Conservation (phyloP, 2,888 invertebrate species). For the Philonicus albiceps region DNA sequence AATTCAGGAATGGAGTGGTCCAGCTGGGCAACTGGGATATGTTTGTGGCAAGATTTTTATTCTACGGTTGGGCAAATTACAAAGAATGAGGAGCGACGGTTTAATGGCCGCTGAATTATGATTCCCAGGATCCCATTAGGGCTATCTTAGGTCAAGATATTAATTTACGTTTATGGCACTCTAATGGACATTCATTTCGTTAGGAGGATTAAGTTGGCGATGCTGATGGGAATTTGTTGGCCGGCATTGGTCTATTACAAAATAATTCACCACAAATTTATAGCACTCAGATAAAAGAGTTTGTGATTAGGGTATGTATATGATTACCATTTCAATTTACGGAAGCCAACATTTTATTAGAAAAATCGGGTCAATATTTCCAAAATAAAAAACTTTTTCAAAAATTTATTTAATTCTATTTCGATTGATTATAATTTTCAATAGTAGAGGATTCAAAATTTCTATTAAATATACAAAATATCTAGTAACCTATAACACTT, state of each 20-base stretch:
- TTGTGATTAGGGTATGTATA: not conserved
- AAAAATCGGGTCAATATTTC: not conserved
- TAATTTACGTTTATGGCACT: slow-evolving; percentile 39
- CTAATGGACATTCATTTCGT: slow-evolving; percentile 39
- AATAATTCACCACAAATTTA: slow-evolving; percentile 3
- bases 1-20: not conserved
- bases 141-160: slow-evolving; percentile 40
- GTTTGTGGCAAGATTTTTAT: slow-evolving; percentile 18
- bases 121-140: slow-evolving; percentile 25
- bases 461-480: too few species aligned
- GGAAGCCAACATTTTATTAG: not conserved
- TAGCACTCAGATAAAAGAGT: not conserved
- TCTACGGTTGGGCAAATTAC: slow-evolving; percentile 1
- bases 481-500: too few species aligned
- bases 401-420: too few species aligned
- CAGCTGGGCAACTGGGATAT: not conserved
- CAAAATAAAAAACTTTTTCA: not conserved
- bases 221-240: slow-evolving; percentile 29
- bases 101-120: slow-evolving; percentile 39
- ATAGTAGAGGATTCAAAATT: too few species aligned
- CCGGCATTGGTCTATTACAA: not conserved
- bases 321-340: not conserved
- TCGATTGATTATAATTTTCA: too few species aligned
- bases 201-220: slow-evolving; percentile 30
- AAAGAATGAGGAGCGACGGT: slow-evolving; percentile 21